These are phyloP conservation scores for Chalcosyrphus nemorum DNA, from an alignment of 2,888 invertebrate genomes.

Conservation along the genomic window DNA sequence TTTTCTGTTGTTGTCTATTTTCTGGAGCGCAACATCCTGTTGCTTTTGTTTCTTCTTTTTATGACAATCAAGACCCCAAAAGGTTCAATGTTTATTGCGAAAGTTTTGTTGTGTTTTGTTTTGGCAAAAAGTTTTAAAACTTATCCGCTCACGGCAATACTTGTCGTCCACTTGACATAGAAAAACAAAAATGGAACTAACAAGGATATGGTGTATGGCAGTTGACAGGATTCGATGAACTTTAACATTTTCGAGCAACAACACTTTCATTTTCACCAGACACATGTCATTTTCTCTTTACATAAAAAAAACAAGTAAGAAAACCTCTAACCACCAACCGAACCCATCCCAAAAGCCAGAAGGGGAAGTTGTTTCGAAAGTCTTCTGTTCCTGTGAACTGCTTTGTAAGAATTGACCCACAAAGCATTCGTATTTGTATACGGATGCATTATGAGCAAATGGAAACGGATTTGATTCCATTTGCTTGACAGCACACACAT, in stretches of 20 bases:
- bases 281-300: conserved; percentile 12
- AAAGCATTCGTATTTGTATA: conserved; percentile 41
- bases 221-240: conserved; percentile 13
- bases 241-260: conserved; percentile 17
- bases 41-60: conserved; percentile 15
- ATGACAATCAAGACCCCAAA: background rate
- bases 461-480: conserved; percentile 66
- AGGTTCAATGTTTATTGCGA: background rate
- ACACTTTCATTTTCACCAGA: conserved; percentile 30
- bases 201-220: background rate
- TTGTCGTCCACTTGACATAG: background rate
- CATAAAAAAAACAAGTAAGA: too few relatives aligned
- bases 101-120: background rate
- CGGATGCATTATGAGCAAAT: conserved; percentile 64
- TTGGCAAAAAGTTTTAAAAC: background rate
- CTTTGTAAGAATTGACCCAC: conserved; percentile 35
- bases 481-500: conserved; percentile 49
- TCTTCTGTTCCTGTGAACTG: conserved; percentile 1
- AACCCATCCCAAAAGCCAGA: conserved; percentile 4
- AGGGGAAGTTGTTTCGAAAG: conserved; percentile 34
- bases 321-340: too few relatives aligned
- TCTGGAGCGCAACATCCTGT: background rate
- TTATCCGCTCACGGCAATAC: background rate
- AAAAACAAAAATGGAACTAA: background rate
- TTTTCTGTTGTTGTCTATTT: background rate